Evolutionary conservation across 1,140 invertebrate genomes (phyloP).

Genomic region (Drosophila tristis): DNA sequence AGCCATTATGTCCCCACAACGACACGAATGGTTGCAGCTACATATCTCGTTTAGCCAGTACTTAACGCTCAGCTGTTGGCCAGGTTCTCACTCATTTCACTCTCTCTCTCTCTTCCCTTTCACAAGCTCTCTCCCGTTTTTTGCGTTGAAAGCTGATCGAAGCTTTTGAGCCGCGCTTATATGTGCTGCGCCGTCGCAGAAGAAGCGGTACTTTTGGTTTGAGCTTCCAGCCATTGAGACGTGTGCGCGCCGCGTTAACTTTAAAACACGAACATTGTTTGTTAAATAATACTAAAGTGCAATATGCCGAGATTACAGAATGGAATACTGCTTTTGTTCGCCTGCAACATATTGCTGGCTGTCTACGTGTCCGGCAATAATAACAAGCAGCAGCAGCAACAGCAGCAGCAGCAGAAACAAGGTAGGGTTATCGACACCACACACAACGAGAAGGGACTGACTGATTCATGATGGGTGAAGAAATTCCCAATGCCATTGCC

Average conservation of each 20-base stretch:
- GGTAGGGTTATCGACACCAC: conserved; percentile 44
- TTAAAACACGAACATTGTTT: conserved; percentile 1
- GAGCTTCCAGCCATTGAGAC: conserved; percentile 54
- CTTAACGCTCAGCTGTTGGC: conserved; percentile 28
- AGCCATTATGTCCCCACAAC: too few relatives aligned
- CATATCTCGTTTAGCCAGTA: too few relatives aligned
- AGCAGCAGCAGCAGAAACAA: conserved; percentile 63
- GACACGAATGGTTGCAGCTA: too few relatives aligned
- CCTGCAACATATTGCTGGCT: conserved; percentile 49
- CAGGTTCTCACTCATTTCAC: conserved; percentile 36
- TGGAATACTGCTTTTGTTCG: conserved; percentile 52
- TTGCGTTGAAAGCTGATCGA: not conserved
- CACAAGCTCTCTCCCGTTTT: not conserved
- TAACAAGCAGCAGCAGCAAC: conserved; percentile 19
- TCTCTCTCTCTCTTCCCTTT: conserved; percentile 18
- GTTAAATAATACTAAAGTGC: conserved; percentile 46
- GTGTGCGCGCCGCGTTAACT: conserved; percentile 27
- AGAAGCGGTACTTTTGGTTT: conserved; percentile 62
- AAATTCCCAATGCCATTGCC: conserved; percentile 51
- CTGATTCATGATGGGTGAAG: conserved; percentile 44
- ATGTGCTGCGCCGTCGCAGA: conserved; percentile 56
- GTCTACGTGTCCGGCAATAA: conserved; percentile 50
- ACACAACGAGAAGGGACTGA: conserved; percentile 2
- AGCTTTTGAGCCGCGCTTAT: conserved; percentile 58
- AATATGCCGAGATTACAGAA: conserved; percentile 57